A percentile compares a stretch with the other conserved stretches of the same genome.
phyloP scores from a whole-genome alignment of 2,888 invertebrate genomes.

The Coleophora flavipennella region DNA sequence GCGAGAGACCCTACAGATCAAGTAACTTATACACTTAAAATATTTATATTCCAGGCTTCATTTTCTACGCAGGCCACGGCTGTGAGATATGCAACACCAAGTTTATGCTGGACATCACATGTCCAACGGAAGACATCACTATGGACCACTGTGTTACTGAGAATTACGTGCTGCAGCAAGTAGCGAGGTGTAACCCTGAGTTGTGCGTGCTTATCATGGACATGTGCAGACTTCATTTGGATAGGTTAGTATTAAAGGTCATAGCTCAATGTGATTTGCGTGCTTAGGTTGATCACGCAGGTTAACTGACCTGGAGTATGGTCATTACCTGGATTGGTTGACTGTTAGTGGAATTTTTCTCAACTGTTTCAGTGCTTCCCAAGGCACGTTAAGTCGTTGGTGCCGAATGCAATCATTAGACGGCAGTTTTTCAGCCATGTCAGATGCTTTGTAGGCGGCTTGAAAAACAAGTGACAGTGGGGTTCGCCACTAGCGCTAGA shows the following conservation, averaged over 20 bases:
- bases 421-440: too few relatives aligned
- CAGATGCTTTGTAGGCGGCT: too few relatives aligned
- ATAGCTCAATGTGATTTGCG: too few relatives aligned
- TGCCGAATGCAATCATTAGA: too few relatives aligned
- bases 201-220: constrained; percentile 67
- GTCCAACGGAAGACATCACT: constrained; percentile 49
- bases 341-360: too few relatives aligned
- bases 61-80: constrained; percentile 73
- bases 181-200: constrained; percentile 52
- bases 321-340: too few relatives aligned
- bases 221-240: constrained; percentile 67
- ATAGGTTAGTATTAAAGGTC: constrained; percentile 34
- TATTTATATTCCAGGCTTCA: constrained; percentile 50
- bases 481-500: too few relatives aligned
- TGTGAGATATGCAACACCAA: constrained; percentile 63
- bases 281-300: too few relatives aligned
- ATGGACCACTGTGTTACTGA: constrained; percentile 57
- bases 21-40: not conserved
- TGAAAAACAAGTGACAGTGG: too few relatives aligned
- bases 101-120: constrained; percentile 63
- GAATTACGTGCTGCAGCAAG: constrained; percentile 52
- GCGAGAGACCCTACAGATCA: not conserved
- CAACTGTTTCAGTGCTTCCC: too few relatives aligned
- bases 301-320: too few relatives aligned
- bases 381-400: too few relatives aligned